These are phyloP conservation scores for Masnerella sp. DNA, from an alignment of 2,888 invertebrate species.

Conservation along the genomic window DNA sequence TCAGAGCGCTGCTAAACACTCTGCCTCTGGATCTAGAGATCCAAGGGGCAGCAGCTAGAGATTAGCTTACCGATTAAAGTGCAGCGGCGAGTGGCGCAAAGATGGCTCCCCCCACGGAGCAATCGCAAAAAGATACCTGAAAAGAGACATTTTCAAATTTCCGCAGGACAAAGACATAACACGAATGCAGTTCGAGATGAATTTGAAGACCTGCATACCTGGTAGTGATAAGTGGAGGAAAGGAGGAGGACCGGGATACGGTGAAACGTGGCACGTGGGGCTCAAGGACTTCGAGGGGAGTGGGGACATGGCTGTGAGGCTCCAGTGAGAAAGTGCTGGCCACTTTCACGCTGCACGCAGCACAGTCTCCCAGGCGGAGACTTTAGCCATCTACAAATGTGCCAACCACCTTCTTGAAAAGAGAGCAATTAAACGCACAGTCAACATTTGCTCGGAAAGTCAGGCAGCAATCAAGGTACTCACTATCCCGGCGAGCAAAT, in stretches of 20 bases:
- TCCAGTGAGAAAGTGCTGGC: not conserved
- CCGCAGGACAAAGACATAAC: conserved; percentile 2
- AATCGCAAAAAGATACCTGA: not conserved
- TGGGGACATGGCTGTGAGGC: not conserved
- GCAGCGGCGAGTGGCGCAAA: conserved; percentile 1
- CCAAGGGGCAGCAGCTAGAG: not conserved
- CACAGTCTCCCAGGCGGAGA: conserved; percentile 4
- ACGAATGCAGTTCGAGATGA: not conserved
- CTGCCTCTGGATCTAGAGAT: conserved; percentile 16
- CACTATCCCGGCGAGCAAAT: not conserved
- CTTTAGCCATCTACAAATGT: not conserved
- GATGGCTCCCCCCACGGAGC: not conserved
- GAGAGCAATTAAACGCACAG: not conserved
- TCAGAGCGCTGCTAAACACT: conserved; percentile 3
- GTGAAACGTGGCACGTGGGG: not conserved
- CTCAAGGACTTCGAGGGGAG: not conserved
- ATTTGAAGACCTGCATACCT: not conserved
- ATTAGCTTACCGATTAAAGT: conserved; percentile 7
- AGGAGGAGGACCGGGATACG: not conserved
- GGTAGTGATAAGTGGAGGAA: not conserved
- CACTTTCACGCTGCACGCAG: not conserved
- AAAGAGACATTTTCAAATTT: not conserved
- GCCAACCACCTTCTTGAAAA: not conserved
- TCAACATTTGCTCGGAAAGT: conserved; percentile 7
- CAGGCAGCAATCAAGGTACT: conserved; percentile 3